Conservation (phyloP, 2,888 invertebrate species). For the Ophioninae sp. region DNA sequence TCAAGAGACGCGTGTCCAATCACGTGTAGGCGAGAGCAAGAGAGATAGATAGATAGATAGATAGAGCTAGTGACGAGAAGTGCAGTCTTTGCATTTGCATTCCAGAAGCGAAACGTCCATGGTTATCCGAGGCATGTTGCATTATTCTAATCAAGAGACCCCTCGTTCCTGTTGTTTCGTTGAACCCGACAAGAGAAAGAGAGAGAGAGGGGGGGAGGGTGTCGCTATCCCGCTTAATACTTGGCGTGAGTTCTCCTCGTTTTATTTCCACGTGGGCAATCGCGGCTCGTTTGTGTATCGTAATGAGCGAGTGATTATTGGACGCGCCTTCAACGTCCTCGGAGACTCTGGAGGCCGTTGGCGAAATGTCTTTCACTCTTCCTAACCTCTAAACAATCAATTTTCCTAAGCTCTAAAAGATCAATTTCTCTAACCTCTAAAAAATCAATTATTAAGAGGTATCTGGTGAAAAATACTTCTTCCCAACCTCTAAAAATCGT, state of each 20-base stretch:
- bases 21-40: conserved; percentile 59
- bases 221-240: conserved; percentile 65
- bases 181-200: conserved; percentile 1
- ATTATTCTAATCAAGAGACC: conserved; percentile 76
- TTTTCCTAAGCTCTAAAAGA: too few species aligned
- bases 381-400: too few species aligned
- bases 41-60: conserved; percentile 18
- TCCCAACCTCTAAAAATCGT: too few species aligned
- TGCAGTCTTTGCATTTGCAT: conserved; percentile 72
- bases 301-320: conserved; percentile 74
- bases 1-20: conserved; percentile 66
- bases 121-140: conserved; percentile 74
- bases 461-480: too few species aligned
- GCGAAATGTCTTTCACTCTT: neutral
- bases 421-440: too few species aligned
- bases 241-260: conserved; percentile 65
- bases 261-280: conserved; percentile 72
- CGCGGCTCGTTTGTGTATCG: conserved; percentile 72
- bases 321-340: conserved; percentile 65
- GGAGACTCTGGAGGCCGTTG: neutral
- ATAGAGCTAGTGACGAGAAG: neutral
- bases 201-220: neutral
- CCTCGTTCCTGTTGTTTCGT: conserved; percentile 47
- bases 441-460: too few species aligned
- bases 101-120: conserved; percentile 65